Conservation (phyloP, 2,888 invertebrate species). For the Lycia hirtaria region DNA sequence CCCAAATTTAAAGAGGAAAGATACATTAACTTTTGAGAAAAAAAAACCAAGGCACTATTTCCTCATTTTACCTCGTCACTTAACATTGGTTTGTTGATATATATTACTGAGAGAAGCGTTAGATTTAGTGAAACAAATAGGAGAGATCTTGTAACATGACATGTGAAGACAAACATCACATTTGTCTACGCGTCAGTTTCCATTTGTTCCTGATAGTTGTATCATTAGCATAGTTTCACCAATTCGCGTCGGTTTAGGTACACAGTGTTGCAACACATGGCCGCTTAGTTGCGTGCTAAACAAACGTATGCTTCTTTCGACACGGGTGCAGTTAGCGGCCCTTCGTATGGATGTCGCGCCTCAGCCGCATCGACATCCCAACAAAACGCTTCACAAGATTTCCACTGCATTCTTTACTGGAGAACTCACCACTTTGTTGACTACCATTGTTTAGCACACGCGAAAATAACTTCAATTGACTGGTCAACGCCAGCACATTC, state of each 20-base stretch:
- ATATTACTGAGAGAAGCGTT: too few relatives aligned
- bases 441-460: constrained; percentile 22
- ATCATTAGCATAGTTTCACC: constrained; percentile 69
- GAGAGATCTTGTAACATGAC: neutral
- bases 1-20: too few relatives aligned
- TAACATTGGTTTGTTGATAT: too few relatives aligned
- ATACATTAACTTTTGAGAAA: too few relatives aligned
- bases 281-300: constrained; percentile 75
- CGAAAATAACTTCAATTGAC: constrained; percentile 1
- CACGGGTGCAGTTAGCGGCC: constrained; percentile 72
- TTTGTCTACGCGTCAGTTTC: constrained; percentile 42
- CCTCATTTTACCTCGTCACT: too few relatives aligned
- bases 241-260: constrained; percentile 66
- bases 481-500: neutral
- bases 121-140: neutral
- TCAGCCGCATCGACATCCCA: constrained; percentile 43
- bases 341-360: constrained; percentile 66
- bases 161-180: constrained; percentile 4
- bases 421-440: constrained; percentile 34
- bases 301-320: constrained; percentile 69
- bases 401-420: constrained; percentile 58
- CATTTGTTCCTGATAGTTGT: constrained; percentile 48
- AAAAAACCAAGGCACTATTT: too few relatives aligned
- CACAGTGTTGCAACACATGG: constrained; percentile 64
- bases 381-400: constrained; percentile 65